Conservation (phyloP, 2,113 vertebrate species). For the Gymnorhina tibicen region DNA sequence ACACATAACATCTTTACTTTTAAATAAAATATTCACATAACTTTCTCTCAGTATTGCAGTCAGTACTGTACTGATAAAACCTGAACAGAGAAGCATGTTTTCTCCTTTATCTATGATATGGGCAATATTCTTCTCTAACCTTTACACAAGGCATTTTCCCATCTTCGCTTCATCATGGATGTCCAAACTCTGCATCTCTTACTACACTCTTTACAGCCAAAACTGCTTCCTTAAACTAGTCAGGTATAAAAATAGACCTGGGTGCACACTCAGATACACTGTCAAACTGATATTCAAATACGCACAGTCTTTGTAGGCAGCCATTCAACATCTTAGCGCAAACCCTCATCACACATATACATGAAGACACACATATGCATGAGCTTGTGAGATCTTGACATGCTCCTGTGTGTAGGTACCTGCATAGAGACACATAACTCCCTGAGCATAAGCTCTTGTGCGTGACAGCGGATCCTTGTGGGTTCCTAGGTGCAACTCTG, state of each 20-base stretch:
- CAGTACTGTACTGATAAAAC: not conserved
- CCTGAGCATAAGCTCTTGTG: not conserved
- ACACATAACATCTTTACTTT: fast-evolving
- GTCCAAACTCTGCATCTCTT: not conserved
- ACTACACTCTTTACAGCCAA: not conserved
- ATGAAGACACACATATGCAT: not conserved
- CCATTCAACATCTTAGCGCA: not conserved
- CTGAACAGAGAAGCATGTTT: not conserved
- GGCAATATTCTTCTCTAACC: not conserved
- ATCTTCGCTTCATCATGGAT: not conserved
- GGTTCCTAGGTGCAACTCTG: not conserved
- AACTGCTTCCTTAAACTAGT: not conserved
- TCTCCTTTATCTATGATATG: not conserved
- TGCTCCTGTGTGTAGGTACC: too few species aligned
- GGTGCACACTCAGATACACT: not conserved
- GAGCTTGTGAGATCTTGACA: not conserved
- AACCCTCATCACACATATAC: not conserved
- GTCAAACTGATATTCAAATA: not conserved
- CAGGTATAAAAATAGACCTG: not conserved
- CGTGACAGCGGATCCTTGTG: fast-evolving
- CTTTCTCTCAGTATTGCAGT: not conserved
- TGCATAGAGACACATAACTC: not conserved
- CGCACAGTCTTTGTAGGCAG: not conserved
- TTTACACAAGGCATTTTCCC: not conserved
- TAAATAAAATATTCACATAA: not conserved